Conservation (phyloP, 1,140 invertebrate species). For the Grapholita molesta region DNA sequence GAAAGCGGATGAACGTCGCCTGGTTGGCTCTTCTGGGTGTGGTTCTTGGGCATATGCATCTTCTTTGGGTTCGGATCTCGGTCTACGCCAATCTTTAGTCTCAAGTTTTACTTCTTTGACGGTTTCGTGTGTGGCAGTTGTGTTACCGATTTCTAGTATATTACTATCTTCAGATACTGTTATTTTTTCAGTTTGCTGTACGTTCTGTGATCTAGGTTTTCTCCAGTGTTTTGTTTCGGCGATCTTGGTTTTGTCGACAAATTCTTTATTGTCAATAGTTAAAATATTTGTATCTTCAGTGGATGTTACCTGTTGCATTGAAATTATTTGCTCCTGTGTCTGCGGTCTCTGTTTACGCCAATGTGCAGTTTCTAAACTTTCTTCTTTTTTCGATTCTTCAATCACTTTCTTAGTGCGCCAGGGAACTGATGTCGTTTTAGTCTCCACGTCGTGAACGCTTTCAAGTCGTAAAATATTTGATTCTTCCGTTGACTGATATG, state of each 20-base stretch:
- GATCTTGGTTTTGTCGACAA: conserved; percentile 8
- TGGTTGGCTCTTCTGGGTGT: not conserved
- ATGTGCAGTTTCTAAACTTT: conserved; percentile 23
- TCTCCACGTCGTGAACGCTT: conserved; percentile 49
- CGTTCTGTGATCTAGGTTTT: conserved; percentile 35
- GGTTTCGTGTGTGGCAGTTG: not conserved
- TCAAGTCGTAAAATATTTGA: conserved; percentile 56
- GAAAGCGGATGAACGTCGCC: not conserved
- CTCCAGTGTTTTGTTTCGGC: conserved; percentile 54
- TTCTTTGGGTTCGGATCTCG: conserved; percentile 17
- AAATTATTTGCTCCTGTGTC: not conserved
- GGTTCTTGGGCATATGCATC: not conserved
- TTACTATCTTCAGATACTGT: conserved; percentile 22
- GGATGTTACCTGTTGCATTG: not conserved
- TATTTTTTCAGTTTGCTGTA: conserved; percentile 2
- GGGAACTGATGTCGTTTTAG: conserved; percentile 39
- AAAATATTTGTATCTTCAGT: conserved; percentile 16
- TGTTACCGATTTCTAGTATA: conserved; percentile 9
- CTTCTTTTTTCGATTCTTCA: conserved; percentile 25
- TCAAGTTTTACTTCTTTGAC: not conserved
- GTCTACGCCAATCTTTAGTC: not conserved
- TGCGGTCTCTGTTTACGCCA: conserved; percentile 16
- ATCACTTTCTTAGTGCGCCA: conserved; percentile 47
- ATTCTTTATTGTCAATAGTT: conserved; percentile 5
- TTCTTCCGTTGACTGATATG: conserved; percentile 58